These are phyloP conservation scores for Hypsibius dujardini DNA, from an alignment of 1,140 invertebrate species.

Conservation along the genomic window DNA sequence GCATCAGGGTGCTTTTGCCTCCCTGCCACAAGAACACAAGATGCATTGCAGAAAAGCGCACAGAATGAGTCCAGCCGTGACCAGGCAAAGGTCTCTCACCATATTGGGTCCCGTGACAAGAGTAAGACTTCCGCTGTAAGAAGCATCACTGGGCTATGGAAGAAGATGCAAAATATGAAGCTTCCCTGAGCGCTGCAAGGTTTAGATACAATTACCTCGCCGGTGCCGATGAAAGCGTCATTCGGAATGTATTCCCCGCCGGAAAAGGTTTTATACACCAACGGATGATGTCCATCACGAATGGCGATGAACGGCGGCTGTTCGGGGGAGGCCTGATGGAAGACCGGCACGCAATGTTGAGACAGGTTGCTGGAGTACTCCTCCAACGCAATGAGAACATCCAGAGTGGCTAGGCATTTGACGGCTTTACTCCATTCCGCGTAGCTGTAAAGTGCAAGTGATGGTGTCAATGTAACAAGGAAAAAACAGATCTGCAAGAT, in stretches of 20 bases:
- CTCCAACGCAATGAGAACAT: slow-evolving; percentile 63
- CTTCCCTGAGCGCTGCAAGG: slow-evolving; percentile 28
- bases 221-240: slow-evolving; percentile 46
- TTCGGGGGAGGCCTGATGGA: neutral
- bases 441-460: slow-evolving; percentile 36
- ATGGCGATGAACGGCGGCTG: slow-evolving; percentile 60
- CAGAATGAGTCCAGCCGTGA: too few relatives aligned
- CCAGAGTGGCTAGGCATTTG: slow-evolving; percentile 58
- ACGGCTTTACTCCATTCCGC: slow-evolving; percentile 59
- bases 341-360: neutral
- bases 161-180: slow-evolving; percentile 16
- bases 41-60: too few relatives aligned
- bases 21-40: too few relatives aligned
- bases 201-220: slow-evolving; percentile 26
- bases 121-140: slow-evolving; percentile 27
- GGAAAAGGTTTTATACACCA: slow-evolving; percentile 40
- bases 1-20: slow-evolving; percentile 91
- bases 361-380: slow-evolving; percentile 41
- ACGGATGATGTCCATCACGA: slow-evolving; percentile 71
- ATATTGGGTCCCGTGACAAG: slow-evolving; percentile 83
- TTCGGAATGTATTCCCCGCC: slow-evolving; percentile 73
- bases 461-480: too few relatives aligned
- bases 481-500: neutral
- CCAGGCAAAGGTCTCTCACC: too few relatives aligned
- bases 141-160: neutral